Evolutionary conservation across 2,888 invertebrate genomes (phyloP).

Genomic region (Tridacna crocea): DNA sequence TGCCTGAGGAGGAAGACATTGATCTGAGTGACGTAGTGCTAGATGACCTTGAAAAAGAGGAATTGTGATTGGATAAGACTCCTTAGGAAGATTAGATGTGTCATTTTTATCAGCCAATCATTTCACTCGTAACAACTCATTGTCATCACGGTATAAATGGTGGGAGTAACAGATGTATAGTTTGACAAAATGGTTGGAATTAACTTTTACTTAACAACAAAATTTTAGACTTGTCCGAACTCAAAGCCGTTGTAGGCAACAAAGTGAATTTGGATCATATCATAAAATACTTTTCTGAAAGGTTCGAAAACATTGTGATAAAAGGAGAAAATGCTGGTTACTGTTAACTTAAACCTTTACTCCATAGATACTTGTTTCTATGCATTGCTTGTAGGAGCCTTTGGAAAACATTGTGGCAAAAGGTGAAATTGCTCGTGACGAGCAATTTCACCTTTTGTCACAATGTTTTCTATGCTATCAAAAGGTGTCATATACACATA

Average conservation of each 20-base stretch:
- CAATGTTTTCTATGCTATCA: too few species aligned
- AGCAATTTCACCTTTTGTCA: too few species aligned
- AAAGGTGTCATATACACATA: too few species aligned
- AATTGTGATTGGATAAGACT: constrained; percentile 58
- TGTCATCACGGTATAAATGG: neutral
- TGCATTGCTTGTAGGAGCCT: too few species aligned
- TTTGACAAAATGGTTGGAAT: neutral
- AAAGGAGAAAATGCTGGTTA: too few species aligned
- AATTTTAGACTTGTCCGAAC: neutral
- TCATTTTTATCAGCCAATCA: constrained; percentile 20
- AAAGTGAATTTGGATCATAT: neutral
- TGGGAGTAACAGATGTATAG: neutral
- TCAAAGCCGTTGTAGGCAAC: neutral
- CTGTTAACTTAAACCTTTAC: too few species aligned
- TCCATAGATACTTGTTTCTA: too few species aligned
- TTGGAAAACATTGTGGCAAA: too few species aligned
- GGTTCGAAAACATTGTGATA: neutral
- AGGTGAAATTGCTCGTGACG: too few species aligned
- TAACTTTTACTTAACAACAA: neutral
- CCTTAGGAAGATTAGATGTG: neutral
- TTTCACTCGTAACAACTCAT: neutral
- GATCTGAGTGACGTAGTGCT: constrained; percentile 95
- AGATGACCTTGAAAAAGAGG: constrained; percentile 84
- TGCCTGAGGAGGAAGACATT: constrained; percentile 90
- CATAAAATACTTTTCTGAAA: neutral